Evolutionary conservation across 1,140 invertebrate species (phyloP).

Genomic region (Drosophila eugracilis): DNA sequence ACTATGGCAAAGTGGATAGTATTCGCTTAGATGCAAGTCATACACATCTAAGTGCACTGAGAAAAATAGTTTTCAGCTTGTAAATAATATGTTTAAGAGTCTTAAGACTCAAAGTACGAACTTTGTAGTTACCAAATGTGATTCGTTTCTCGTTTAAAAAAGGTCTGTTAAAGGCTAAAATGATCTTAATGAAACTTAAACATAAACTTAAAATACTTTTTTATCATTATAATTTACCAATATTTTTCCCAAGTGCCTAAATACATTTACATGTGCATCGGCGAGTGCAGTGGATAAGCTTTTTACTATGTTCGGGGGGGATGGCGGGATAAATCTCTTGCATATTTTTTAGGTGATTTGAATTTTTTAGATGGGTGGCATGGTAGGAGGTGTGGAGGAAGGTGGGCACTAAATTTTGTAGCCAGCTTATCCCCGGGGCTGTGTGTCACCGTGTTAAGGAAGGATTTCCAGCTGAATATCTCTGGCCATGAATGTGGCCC

Average conservation of each 20-base stretch:
- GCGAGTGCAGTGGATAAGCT: conserved; percentile 37
- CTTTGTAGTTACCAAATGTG: no score
- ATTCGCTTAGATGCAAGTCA: conserved; percentile 11
- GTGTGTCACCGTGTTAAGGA: conserved; percentile 61
- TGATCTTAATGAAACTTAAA: no score
- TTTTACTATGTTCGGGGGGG: conserved; percentile 14
- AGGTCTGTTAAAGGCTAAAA: no score
- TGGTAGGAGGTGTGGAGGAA: no score
- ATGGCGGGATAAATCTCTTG: conserved; percentile 42
- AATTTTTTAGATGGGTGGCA: conserved; percentile 64
- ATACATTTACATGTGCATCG: conserved; percentile 18
- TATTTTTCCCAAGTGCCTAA: conserved; percentile 13
- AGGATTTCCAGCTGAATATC: conserved; percentile 16
- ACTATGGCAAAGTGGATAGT: conserved; percentile 35
- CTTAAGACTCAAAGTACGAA: no score
- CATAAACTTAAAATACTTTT: background rate
- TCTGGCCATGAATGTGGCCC: conserved; percentile 10
- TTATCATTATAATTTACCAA: no score
- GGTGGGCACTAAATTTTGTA: conserved; percentile 58
- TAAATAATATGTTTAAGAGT: no score
- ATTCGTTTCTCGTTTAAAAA: no score
- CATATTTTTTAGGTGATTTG: conserved; percentile 80
- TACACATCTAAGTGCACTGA: conserved; percentile 36
- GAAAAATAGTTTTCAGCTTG: no score
- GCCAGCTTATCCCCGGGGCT: conserved; percentile 65